Conservation (phyloP, 2,797 vertebrate genomes). For the Acestrorhynchus altus region DNA sequence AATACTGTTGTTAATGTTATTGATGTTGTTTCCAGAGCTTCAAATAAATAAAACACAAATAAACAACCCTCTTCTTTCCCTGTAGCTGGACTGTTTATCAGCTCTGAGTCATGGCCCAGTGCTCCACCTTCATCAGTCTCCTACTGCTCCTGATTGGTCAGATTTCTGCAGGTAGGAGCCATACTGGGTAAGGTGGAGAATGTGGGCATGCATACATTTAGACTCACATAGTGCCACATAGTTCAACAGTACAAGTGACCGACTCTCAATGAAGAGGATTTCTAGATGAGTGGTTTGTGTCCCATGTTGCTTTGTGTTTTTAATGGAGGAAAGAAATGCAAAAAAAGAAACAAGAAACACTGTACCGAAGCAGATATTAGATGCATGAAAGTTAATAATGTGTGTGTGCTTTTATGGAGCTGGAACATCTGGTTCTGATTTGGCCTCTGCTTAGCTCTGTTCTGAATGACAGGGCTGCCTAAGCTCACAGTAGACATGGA, state of each 20-base stretch:
- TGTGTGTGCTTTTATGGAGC: slow-evolving; percentile 40
- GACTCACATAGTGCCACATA: background rate
- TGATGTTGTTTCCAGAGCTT: no score
- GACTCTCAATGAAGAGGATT: background rate
- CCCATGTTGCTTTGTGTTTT: background rate
- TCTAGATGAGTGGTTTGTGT: background rate
- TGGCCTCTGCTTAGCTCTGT: slow-evolving; percentile 52
- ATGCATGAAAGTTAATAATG: slow-evolving; percentile 30
- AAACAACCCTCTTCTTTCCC: slow-evolving; percentile 13
- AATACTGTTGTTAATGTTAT: no score
- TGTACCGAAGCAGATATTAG: background rate
- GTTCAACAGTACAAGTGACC: background rate
- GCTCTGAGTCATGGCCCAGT: slow-evolving; percentile 62
- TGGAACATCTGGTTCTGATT: slow-evolving; percentile 76
- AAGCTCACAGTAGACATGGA: slow-evolving; percentile 3
- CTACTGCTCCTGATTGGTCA: slow-evolving; percentile 75
- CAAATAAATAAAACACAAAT: background rate
- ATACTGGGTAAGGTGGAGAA: background rate
- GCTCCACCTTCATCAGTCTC: slow-evolving; percentile 57
- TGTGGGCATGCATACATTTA: background rate
- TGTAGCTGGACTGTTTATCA: slow-evolving; percentile 29
- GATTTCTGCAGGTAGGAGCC: slow-evolving; percentile 72
- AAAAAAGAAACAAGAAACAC: slow-evolving; percentile 1
- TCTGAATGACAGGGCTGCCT: slow-evolving; percentile 41
- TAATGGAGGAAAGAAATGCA: background rate